Percentiles rank a stretch among this genome's conserved stretches.
These are phyloP conservation scores for Apeltes quadracus DNA, from an alignment of 2,113 vertebrate genomes.

Conservation along the genomic window DNA sequence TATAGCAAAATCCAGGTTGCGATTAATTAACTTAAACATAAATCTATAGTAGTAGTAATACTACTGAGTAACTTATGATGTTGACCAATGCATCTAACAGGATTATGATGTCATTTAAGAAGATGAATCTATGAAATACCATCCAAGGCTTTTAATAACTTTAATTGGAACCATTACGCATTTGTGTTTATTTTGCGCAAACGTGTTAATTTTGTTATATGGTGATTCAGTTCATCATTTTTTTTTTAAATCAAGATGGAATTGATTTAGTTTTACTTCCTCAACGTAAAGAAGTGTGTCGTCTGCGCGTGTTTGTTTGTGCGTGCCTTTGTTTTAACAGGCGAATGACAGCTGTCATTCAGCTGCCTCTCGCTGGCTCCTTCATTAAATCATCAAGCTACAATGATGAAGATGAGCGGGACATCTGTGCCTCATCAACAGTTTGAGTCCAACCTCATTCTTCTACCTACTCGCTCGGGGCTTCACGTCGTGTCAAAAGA, in stretches of 20 bases:
- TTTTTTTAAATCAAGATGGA: too few relatives aligned
- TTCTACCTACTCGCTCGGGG: constrained; percentile 2
- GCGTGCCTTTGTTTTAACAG: constrained; percentile 8
- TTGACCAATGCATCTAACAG: too few relatives aligned
- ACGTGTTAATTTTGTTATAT: too few relatives aligned
- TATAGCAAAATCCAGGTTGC: background rate
- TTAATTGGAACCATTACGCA: background rate
- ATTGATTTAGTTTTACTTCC: background rate
- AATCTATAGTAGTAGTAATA: too few relatives aligned
- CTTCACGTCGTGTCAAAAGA: constrained; percentile 24
- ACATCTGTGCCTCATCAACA: constrained; percentile 31
- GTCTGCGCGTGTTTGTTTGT: background rate
- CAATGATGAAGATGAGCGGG: constrained; percentile 24
- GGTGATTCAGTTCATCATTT: too few relatives aligned
- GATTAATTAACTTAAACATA: too few relatives aligned
- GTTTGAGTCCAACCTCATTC: constrained; percentile 44
- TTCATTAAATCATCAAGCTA: constrained; percentile 10
- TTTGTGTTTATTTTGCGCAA: too few relatives aligned
- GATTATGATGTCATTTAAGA: too few relatives aligned
- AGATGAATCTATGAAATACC: too few relatives aligned
- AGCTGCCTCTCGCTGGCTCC: constrained; percentile 5
- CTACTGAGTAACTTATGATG: too few relatives aligned
- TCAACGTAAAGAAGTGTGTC: background rate
- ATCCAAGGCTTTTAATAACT: background rate
- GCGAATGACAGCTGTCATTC: constrained; percentile 50